phyloP scores from a whole-genome alignment of 2,113 vertebrate species.

The Dendrocopos noguchii region DNA sequence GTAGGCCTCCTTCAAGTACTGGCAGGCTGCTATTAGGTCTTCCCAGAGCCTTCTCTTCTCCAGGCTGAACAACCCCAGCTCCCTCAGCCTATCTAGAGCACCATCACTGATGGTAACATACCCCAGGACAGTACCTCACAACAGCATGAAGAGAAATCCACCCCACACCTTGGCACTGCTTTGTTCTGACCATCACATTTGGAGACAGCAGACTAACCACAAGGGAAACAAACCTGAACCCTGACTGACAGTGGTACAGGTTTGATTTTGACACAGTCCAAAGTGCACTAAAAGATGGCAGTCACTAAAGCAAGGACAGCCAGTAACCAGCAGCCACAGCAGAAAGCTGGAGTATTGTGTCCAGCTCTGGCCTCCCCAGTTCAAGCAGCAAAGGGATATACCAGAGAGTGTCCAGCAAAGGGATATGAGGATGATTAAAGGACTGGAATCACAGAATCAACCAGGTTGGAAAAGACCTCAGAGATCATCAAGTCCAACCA shows the following conservation, averaged over 20 bases:
- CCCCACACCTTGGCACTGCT: accelerated
- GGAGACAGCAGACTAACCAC: neutral
- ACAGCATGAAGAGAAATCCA: neutral
- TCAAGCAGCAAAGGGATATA: no score
- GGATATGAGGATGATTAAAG: no score
- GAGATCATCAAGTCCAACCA: no score
- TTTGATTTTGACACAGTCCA: neutral
- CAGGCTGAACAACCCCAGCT: no score
- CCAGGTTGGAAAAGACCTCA: no score
- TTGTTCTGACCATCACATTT: neutral
- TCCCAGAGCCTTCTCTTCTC: no score
- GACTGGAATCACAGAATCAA: no score
- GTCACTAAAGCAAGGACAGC: neutral
- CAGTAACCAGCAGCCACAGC: neutral
- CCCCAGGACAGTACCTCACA: neutral
- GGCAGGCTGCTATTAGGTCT: no score
- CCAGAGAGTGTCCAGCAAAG: no score
- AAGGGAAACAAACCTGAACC: neutral
- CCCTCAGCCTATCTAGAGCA: neutral
- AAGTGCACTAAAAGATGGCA: neutral
- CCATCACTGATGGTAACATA: neutral
- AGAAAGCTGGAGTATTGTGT: neutral
- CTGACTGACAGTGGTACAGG: neutral
- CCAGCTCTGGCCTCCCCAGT: no score
- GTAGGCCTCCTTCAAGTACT: no score